Base-by-base conservation (phyloP, 2,888 invertebrate genomes). In the Mesoligia furuncula region DNA sequence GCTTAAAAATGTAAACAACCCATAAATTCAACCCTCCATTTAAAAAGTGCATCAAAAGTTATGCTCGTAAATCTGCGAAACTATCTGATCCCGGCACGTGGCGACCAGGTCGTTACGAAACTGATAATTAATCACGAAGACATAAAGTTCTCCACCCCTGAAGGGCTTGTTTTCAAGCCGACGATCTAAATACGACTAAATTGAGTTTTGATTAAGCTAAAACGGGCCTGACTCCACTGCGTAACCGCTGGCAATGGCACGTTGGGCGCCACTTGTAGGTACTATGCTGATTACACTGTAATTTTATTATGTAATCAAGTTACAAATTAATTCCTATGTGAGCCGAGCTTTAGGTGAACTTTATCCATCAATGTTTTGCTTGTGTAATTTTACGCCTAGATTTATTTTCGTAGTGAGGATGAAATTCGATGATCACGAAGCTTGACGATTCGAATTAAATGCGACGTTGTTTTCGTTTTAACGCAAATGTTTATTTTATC, bases 161-260 rank as follows among this genome's bases (percentile, higher is more conserved):
- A 92, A 90, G 91, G 91, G 89, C 89, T 91, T 91, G 90, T 92
- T 93, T 91, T 90, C 86, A 84, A 90, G 90, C 90, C 87, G 87
- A 89, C 89, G 82, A 90, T 91, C 91, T 91, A 92, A 93, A 92
- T 91, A 91, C 90, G 89, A 86, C 88, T 88, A 91, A 94, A 94
- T 93, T 91, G 92, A 91, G 93, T 93, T 94, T 92, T 93, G 92
- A 93, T 93, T 91, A 91, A 91, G 91, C 90, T 87, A 81, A 88
- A 89, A 88, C 78, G 85, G 83, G 87, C 83, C 42, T 64, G 62
- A 79, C 36, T 83, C 36, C 36, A 71, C 48, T 86, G 85, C 81
- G 90, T 90, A 91, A 91, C 90, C 73, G 87, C 84, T 89, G 91
- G 85, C 79, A 90, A 88, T 89, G 90, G 89, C 91, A 91, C 90